Percentiles rank a stretch among this genome's conserved stretches.
Evolutionary conservation across 2,113 vertebrate species (phyloP).

Genomic region (Ellobius talpinus): DNA sequence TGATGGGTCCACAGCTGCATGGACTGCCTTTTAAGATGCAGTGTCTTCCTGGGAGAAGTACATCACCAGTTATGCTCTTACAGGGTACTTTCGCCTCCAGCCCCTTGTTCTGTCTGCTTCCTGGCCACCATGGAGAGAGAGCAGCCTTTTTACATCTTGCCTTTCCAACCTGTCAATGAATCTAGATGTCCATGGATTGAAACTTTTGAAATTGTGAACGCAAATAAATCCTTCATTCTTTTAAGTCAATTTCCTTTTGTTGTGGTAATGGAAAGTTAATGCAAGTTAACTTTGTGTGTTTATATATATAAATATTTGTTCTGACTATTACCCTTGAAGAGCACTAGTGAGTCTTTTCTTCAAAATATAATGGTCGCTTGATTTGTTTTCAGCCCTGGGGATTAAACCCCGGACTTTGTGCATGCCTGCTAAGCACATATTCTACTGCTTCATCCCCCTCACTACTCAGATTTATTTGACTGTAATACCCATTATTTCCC

Average conservation of each 20-base stretch:
- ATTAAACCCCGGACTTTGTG: neutral
- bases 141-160: neutral
- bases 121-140: neutral
- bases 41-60: neutral
- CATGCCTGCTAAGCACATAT: neutral
- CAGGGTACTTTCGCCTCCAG: neutral
- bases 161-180: neutral
- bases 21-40: neutral
- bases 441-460: neutral
- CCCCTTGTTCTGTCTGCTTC: neutral
- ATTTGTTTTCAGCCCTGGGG: neutral
- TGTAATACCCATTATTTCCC: neutral
- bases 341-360: neutral
- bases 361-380: neutral
- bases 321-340: conserved; percentile 8
- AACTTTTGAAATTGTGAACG: neutral
- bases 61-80: neutral
- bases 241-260: neutral
- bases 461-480: neutral
- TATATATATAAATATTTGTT: conserved; percentile 9
- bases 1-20: neutral
- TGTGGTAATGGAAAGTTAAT: neutral
- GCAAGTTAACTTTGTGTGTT: neutral
- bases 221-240: neutral
- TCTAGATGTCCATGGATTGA: neutral